Evolutionary conservation across 1,140 invertebrate species (phyloP), one percentile per base, ranked within the genome.

Genomic region (Pararge aegeria): DNA sequence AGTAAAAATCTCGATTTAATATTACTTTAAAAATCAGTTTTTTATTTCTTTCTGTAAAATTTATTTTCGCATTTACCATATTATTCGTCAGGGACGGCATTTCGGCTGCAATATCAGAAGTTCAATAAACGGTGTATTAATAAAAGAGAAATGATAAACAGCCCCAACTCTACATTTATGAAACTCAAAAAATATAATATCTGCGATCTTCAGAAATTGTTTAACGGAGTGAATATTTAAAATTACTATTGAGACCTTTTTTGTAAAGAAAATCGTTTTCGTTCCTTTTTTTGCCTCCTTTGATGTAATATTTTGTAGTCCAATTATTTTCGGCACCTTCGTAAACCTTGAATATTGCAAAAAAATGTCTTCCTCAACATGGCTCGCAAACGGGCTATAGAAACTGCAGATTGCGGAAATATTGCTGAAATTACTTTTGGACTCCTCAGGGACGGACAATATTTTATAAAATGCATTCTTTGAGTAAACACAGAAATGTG

Each of bases 281-380:
- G 30, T n/a, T 12, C 10, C 30, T 34, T 34, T 34, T 3, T 40
- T 30, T 24, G 30, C 10, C 24, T 20, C 13, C 50, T 60, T 46
- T 60, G 50, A 60, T 53, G 50, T 30, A 37, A 53, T 38, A 59
- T 60, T 53, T 53, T 40, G 24, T 48, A 27, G n/a, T 48, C 40
- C 40, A 53, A 60, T 60, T 60, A 60, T 60, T 53, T 38, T 61
- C 58, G 58, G 40, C 42, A 61, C 51, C 40, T 60, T 54, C 15
- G 50, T 21, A 44, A 53, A 40, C 13, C 10, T 16, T 27, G 27
- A 19, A 54, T 60, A 54, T 48, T 61, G 54, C 48, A 59, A 46
- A 53, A 59, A 46, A 53, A 59, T 52, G 10, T 48, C 42, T 60
- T 53, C 24, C 5, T 5, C n/a, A 20, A 46, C 1, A 12, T 0